phyloP scores from a whole-genome alignment of 1,140 invertebrate species.

The Rhagoletis zephyria region DNA sequence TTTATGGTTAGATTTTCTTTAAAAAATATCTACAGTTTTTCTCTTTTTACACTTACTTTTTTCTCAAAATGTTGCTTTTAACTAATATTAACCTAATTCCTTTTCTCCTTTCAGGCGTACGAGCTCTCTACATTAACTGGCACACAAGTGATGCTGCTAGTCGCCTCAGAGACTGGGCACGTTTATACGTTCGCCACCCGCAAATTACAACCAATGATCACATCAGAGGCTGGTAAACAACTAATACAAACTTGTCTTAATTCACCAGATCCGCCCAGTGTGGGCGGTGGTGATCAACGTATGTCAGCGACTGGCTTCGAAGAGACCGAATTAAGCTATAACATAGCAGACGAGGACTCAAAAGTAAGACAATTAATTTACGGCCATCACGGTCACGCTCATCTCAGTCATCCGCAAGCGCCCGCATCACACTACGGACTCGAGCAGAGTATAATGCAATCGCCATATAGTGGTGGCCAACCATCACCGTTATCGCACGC shows the following conservation, averaged over 20 bases:
- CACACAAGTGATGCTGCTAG: slow-evolving; percentile 97
- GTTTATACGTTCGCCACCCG: slow-evolving; percentile 99
- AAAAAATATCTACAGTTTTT: neutral
- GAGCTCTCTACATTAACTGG: slow-evolving; percentile 98
- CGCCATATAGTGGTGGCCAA: slow-evolving; percentile 73
- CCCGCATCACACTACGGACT: slow-evolving; percentile 71
- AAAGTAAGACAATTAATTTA: slow-evolving; percentile 97
- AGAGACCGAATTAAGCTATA: slow-evolving; percentile 97
- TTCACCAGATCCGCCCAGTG: slow-evolving; percentile 91
- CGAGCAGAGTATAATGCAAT: slow-evolving; percentile 73
- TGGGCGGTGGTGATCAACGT: slow-evolving; percentile 85
- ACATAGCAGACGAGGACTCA: slow-evolving; percentile 93
- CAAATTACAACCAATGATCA: slow-evolving; percentile 99
- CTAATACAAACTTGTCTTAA: slow-evolving; percentile 99
- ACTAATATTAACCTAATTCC: neutral
- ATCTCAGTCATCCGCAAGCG: slow-evolving; percentile 73
- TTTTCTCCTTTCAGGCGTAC: slow-evolving; percentile 85
- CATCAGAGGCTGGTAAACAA: slow-evolving; percentile 97
- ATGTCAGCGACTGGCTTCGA: slow-evolving; percentile 99
- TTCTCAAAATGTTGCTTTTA: neutral
- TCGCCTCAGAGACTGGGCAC: slow-evolving; percentile 96
- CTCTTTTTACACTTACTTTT: neutral
- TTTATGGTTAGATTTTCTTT: neutral
- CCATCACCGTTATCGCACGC: slow-evolving; percentile 72
- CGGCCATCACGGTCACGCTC: slow-evolving; percentile 80